A percentile compares a stretch with the other conserved stretches of the same genome.
Conservation (phyloP, 2,888 invertebrate species). For the Poecilus cupreus region DNA sequence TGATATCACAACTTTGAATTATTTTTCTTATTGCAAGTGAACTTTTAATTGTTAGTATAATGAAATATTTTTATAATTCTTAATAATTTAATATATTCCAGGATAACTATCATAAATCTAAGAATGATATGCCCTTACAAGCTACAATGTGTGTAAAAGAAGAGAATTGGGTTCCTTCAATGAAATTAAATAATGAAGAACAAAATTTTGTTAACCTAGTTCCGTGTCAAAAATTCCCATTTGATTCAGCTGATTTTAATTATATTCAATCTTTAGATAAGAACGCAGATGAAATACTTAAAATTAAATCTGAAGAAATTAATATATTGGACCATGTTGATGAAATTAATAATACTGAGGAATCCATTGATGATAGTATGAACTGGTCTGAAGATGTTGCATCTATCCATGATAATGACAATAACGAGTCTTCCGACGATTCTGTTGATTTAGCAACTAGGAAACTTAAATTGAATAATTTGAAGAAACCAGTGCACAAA, state of each 20-base stretch:
- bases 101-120: neutral
- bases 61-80: neutral
- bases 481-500: neutral
- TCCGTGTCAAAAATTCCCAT: neutral
- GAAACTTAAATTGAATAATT: constrained; percentile 50
- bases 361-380: constrained; percentile 1
- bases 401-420: constrained; percentile 45
- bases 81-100: neutral
- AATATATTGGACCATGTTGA: neutral
- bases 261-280: neutral
- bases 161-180: constrained; percentile 33
- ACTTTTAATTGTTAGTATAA: too few species aligned
- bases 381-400: constrained; percentile 60
- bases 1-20: too few species aligned
- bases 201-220: neutral
- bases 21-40: too few species aligned
- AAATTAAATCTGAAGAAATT: neutral
- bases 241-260: constrained; percentile 10
- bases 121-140: constrained; percentile 14
- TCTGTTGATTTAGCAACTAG: constrained; percentile 41
- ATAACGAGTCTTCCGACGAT: constrained; percentile 50
- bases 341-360: constrained; percentile 3
- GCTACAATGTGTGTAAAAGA: constrained; percentile 25
- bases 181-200: constrained; percentile 12
- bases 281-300: neutral